A percentile compares a stretch with the other conserved stretches of the same genome.
phyloP scores from a whole-genome alignment of 2,113 vertebrate genomes.

The Leptodactylus fuscus region DNA sequence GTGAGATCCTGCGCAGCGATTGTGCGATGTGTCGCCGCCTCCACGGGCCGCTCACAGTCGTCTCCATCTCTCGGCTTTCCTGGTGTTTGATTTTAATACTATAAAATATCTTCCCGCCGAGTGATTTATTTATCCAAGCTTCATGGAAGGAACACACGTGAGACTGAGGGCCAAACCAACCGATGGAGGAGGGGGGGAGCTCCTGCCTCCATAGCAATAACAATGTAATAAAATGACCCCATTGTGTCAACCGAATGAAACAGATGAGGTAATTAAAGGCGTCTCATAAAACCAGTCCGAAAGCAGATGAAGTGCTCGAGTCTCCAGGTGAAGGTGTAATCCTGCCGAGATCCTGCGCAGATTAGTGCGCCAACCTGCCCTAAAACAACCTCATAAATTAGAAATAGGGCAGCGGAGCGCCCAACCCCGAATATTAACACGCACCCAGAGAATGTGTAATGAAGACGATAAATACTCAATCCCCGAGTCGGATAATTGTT shows the following conservation, averaged over 20 bases:
- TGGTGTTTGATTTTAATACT: neutral
- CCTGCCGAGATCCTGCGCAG: slow-evolving; percentile 4
- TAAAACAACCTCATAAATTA: slow-evolving; percentile 31
- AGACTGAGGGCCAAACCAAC: neutral
- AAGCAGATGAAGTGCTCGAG: slow-evolving; percentile 34
- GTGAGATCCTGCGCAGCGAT: too few relatives aligned
- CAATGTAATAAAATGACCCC: slow-evolving; percentile 50
- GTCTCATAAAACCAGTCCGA: slow-evolving; percentile 31
- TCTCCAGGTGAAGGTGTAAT: slow-evolving; percentile 46
- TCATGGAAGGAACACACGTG: neutral
- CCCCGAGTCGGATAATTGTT: neutral
- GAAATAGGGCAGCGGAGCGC: neutral
- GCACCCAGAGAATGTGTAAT: neutral
- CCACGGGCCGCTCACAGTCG: neutral
- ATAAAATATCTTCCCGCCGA: neutral
- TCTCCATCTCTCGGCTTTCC: neutral
- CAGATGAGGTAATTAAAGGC: slow-evolving; percentile 53
- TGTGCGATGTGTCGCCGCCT: too few relatives aligned
- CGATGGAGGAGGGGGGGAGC: neutral
- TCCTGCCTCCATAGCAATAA: slow-evolving; percentile 21
- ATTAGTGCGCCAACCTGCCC: neutral
- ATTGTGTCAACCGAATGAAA: slow-evolving; percentile 48
- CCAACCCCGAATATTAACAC: neutral
- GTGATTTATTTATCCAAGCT: neutral
- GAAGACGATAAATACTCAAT: slow-evolving; percentile 38